These are phyloP conservation scores for Odontamblyopus rebecca DNA, from an alignment of 2,797 vertebrate genomes.

Conservation along the genomic window DNA sequence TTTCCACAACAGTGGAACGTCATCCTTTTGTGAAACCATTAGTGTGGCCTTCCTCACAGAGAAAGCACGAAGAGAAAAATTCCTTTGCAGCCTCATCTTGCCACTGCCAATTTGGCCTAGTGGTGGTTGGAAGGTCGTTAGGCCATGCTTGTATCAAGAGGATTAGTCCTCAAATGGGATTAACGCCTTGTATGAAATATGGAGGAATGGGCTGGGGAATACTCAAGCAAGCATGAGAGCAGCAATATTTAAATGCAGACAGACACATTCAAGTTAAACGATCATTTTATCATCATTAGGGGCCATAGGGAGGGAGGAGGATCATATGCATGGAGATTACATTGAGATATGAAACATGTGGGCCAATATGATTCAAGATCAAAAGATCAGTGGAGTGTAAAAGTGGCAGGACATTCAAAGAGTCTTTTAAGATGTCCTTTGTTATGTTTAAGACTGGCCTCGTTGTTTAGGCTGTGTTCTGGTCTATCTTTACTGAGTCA, in stretches of 20 bases:
- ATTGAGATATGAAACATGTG: conserved; percentile 25
- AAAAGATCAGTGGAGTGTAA: conserved; percentile 8
- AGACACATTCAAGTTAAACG: conserved; percentile 39
- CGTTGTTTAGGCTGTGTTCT: not conserved
- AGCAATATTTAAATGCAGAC: conserved; percentile 49
- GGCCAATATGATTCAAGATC: conserved; percentile 39
- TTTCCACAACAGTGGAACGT: conserved; percentile 24
- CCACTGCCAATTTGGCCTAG: conserved; percentile 46
- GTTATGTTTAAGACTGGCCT: not conserved
- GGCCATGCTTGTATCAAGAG: conserved; percentile 45
- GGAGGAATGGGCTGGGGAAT: conserved; percentile 22
- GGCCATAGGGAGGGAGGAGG: conserved; percentile 20
- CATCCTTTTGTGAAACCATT: conserved; percentile 30
- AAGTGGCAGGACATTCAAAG: conserved; percentile 14
- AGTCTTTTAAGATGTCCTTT: not conserved
- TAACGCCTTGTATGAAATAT: conserved; percentile 44
- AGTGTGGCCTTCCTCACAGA: conserved; percentile 25
- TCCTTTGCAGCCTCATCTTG: conserved; percentile 32
- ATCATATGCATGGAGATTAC: conserved; percentile 17
- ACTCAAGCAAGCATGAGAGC: conserved; percentile 37
- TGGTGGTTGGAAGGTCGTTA: conserved; percentile 44
- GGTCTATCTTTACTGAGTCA: conserved; percentile 30
- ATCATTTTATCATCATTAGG: conserved; percentile 48
- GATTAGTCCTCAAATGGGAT: conserved; percentile 64
- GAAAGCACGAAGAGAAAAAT: conserved; percentile 19